These are phyloP conservation scores for Drosophila parthenogenetica DNA, from an alignment of 2,888 invertebrate genomes.

Conservation along the genomic window DNA sequence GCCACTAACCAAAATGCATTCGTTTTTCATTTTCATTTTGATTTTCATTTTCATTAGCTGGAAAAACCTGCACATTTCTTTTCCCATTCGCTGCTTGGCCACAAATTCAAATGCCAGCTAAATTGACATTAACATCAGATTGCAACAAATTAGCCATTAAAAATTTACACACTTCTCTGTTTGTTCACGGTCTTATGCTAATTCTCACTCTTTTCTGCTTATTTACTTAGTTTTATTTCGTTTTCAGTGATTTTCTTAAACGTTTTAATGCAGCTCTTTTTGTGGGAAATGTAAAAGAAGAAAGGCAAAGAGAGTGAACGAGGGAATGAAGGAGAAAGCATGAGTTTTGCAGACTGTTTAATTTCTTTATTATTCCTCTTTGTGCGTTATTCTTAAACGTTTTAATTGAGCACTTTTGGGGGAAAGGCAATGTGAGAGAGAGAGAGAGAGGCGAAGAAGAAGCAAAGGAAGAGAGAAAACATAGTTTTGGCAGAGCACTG, in stretches of 20 bases:
- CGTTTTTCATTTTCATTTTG: constrained; percentile 39
- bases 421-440: no score
- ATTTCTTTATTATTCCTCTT: neutral
- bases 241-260: neutral
- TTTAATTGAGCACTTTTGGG: no score
- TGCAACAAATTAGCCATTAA: constrained; percentile 52
- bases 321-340: neutral
- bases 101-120: constrained; percentile 23
- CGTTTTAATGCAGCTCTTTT: neutral
- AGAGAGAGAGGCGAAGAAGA: no score
- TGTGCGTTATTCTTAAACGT: neutral
- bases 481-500: no score
- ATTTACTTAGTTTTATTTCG: no score
- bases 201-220: neutral
- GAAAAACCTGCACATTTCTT: constrained; percentile 7
- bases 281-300: no score
- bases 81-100: constrained; percentile 9
- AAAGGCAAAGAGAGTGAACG: no score
- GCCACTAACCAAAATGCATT: constrained; percentile 12
- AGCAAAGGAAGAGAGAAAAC: no score
- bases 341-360: no score
- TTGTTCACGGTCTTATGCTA: neutral
- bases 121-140: constrained; percentile 60
- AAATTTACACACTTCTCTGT: constrained; percentile 1
- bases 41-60: constrained; percentile 20